phyloP scores from a whole-genome alignment of 2,113 vertebrate genomes.

The Caretta caretta region DNA sequence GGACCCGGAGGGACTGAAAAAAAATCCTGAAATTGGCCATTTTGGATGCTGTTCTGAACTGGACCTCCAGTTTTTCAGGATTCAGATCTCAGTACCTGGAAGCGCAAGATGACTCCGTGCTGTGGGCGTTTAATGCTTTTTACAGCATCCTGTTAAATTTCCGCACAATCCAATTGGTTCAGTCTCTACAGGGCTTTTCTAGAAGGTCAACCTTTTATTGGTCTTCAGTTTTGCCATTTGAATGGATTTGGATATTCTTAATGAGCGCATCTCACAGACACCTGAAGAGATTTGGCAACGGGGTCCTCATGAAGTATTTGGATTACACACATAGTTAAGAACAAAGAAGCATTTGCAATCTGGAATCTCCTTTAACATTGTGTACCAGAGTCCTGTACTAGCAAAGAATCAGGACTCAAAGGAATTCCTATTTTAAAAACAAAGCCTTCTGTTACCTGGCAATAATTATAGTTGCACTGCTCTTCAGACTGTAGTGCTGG shows the following conservation, averaged over 20 bases:
- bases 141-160: background rate
- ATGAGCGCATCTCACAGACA: fast-evolving
- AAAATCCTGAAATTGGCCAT: background rate
- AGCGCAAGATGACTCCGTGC: background rate
- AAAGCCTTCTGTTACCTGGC: background rate
- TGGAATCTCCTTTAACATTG: background rate
- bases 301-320: background rate
- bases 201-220: background rate
- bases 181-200: background rate
- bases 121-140: background rate
- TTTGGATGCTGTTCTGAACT: background rate
- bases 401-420: background rate
- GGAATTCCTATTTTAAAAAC: background rate
- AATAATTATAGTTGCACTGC: background rate
- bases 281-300: background rate
- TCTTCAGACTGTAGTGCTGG: background rate
- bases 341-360: background rate
- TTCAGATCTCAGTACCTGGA: background rate
- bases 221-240: background rate
- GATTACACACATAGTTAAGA: fast-evolving
- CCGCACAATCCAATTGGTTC: background rate
- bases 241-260: fast-evolving
- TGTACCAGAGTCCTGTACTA: background rate
- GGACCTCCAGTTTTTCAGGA: background rate
- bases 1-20: background rate